Conservation (phyloP, 1,140 invertebrate species). For the Drosophila punjabiensis region DNA sequence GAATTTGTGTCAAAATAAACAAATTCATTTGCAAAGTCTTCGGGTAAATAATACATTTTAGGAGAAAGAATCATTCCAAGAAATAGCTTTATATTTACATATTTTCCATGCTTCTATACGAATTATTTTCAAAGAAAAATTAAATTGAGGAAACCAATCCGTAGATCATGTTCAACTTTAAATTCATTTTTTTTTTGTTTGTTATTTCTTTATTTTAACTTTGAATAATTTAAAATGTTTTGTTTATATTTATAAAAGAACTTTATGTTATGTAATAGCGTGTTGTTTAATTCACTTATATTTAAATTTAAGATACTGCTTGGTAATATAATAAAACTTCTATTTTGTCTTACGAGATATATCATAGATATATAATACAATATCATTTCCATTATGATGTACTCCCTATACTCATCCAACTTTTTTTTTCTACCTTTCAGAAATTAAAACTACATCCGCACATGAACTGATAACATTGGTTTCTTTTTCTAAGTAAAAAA, state of each 20-base stretch:
- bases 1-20: constrained; percentile 1
- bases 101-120: not conserved
- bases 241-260: not conserved
- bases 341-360: no score
- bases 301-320: not conserved
- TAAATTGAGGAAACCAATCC: not conserved
- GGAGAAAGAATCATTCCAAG: not conserved
- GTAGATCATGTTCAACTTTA: not conserved
- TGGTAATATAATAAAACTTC: not conserved
- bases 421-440: not conserved
- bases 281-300: not conserved
- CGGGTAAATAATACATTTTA: not conserved
- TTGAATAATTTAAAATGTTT: not conserved
- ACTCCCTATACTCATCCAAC: not conserved
- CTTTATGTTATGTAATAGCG: not conserved
- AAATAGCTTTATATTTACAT: not conserved
- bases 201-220: not conserved
- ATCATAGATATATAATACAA: not conserved
- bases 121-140: not conserved
- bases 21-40: not conserved
- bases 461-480: no score
- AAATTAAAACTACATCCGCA: not conserved
- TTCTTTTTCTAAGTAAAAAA: not conserved
- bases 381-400: not conserved
- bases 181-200: not conserved